Base-by-base conservation (phyloP, 2,113 vertebrate species). In the Eublepharis macularius region DNA sequence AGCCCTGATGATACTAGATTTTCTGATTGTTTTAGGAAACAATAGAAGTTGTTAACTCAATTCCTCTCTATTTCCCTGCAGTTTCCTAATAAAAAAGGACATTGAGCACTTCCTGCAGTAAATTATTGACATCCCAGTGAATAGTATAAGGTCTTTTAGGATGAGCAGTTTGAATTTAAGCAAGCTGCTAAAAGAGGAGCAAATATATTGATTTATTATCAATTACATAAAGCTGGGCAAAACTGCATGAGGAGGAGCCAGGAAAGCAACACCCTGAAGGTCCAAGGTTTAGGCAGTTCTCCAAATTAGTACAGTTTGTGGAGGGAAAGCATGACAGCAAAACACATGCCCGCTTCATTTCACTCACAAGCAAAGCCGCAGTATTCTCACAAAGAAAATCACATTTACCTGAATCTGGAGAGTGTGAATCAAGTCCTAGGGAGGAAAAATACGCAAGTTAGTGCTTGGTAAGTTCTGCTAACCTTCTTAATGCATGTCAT, bases 381-480 rank as follows among this genome's bases (percentile, higher is more conserved):
- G 65, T 43, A 57, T 2, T 7, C 34, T 83, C 32, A 14, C 5
- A 84, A 90, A 89, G 73, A 94, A 86, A 24, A 24, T 78, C 66
- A 21, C 8, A 74, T 87, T 97, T 98, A 99, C 98, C 98, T 97
- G 98, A 97, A 92, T 99, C 98, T 92, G 97, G 95, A 85, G 97
- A 98, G 84, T 97, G 97, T 92, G 97, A 97, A 90, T 98, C 98
- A 96, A 96, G 97, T 57, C 98, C 98, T 99, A 94, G 66, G 89
- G 95, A 93, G 83, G 94, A 73, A 93, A 74, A 86, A 91, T 9
- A 68, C 14, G 34, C 14, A 86, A 70, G 80, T 95, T 84, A 89
- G n/a, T 32, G 66, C 85, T 4, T 79, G 41, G 41, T 57, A 34
- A 68, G 29, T 54, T 54, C 36, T 51, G 43, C 17, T 54, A 80